These are phyloP conservation scores for Aromia moschata DNA, from an alignment of 2,888 invertebrate genomes.

Conservation along the genomic window DNA sequence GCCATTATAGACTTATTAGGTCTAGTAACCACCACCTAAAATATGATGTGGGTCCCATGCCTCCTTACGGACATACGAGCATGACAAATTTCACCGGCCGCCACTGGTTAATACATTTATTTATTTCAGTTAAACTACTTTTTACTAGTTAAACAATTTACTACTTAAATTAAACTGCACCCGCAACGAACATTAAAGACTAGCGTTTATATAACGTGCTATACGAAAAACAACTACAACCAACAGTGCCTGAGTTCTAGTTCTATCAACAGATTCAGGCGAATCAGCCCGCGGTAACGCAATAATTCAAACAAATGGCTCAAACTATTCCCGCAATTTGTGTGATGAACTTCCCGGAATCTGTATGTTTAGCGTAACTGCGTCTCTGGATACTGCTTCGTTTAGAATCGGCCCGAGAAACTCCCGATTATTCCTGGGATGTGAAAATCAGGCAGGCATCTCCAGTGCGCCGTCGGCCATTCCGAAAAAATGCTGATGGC, in stretches of 20 bases:
- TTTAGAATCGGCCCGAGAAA: slow-evolving; percentile 1
- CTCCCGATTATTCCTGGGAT: slow-evolving; percentile 5
- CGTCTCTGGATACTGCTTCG: not conserved
- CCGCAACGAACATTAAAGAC: no score
- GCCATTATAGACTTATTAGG: no score
- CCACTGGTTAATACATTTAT: no score
- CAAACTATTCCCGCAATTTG: slow-evolving; percentile 12
- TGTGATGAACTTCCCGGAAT: slow-evolving; percentile 17
- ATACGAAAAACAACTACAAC: no score
- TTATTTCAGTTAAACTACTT: no score
- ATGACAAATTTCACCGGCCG: no score
- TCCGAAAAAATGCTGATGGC: slow-evolving; percentile 3
- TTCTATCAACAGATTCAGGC: not conserved
- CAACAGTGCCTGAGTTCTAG: not conserved
- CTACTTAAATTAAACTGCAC: no score
- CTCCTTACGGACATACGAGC: no score
- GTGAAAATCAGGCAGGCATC: not conserved
- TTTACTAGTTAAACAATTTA: no score
- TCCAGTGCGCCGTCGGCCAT: not conserved
- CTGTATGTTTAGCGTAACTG: slow-evolving; percentile 17
- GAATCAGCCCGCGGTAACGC: not conserved
- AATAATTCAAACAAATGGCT: not conserved
- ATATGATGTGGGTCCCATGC: no score
- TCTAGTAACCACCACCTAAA: no score
- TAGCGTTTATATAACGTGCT: no score